Base-by-base conservation (phyloP, 2,888 invertebrate genomes). In the Drosophila phalerata region DNA sequence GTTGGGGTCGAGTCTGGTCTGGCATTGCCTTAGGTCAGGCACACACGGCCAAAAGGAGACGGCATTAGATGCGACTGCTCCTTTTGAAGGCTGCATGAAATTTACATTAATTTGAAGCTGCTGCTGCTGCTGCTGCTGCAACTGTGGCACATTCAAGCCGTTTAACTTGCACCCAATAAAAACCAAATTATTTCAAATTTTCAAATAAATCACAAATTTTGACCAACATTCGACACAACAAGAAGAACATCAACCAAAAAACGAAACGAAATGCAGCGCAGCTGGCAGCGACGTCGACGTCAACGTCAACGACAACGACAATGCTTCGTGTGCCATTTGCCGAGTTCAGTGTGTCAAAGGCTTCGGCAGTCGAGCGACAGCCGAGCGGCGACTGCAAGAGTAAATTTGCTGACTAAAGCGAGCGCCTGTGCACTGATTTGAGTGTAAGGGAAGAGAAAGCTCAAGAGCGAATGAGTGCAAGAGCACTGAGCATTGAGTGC, bases 281-380 rank as follows among this genome's bases (percentile, higher is more conserved):
- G 48, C 57, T 9, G 43, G 30, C 62, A 51, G 72, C 73, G 58
- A 58, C 55, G 64, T 3, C 47, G 19, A 53, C 53, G 69, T 37
- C 72, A 53, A 60, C 55, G 64, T 3, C 47, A 17, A 53, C 53
- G 69, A 32, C 72, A 53, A 60, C 47, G 34, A 47, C 34, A 28
- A 11, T 19, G 34, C 52, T 17, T 81, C 70, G 79, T 68, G 34
- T 32, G 9, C 17, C 61, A 42, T 47, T 43, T 51, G 68, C 79
- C 88, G 88, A 86, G 85, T 86, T 86, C 85, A 86, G 84, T 86
- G 86, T 86, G 85, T 86, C 85, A 86, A 71, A 28, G 49, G 65
- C 68, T 49, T 79, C 78, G 81, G 72, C 52, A 51, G 48, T 11
- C 28, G 56, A 55, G 8, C 40, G 13, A 30, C 30, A 22, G 34